phyloP scores from a whole-genome alignment of 2,797 vertebrate genomes.

The Mastacembelus armatus region DNA sequence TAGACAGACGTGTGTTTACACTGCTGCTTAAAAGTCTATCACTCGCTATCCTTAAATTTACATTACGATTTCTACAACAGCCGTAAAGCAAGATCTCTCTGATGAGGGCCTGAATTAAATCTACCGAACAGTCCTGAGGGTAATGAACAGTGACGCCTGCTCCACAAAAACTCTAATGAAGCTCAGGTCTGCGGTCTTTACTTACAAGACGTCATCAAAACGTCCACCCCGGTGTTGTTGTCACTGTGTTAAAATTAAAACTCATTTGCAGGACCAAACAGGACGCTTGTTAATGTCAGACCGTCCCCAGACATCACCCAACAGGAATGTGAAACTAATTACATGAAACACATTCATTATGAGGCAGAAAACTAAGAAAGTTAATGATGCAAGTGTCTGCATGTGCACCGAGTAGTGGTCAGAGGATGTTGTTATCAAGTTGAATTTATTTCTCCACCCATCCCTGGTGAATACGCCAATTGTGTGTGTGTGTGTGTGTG shows the following conservation, averaged over 20 bases:
- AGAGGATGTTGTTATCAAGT: slow-evolving; percentile 40
- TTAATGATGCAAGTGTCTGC: slow-evolving; percentile 4
- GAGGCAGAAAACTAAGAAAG: slow-evolving; percentile 53
- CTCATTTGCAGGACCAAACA: slow-evolving; percentile 40
- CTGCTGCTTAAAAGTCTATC: slow-evolving; percentile 42
- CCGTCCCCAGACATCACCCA: slow-evolving; percentile 32
- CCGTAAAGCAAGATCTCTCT: slow-evolving; percentile 56
- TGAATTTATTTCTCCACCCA: slow-evolving; percentile 43
- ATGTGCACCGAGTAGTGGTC: slow-evolving; percentile 25
- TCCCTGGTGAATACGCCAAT: slow-evolving; percentile 50
- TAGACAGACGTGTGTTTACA: slow-evolving; percentile 48
- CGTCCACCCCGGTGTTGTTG: slow-evolving; percentile 6
- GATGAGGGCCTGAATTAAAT: slow-evolving; percentile 65
- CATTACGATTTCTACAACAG: slow-evolving; percentile 50
- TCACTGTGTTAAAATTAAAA: slow-evolving; percentile 40
- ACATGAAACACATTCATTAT: slow-evolving; percentile 53
- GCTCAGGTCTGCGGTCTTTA: slow-evolving; percentile 50
- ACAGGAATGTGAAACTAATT: slow-evolving; percentile 59
- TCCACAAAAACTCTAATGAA: slow-evolving; percentile 51
- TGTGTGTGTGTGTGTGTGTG: slow-evolving; percentile 7
- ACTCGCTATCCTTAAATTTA: slow-evolving; percentile 58
- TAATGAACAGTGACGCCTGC: slow-evolving; percentile 60
- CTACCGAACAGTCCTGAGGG: slow-evolving; percentile 56
- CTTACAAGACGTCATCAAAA: slow-evolving; percentile 39
- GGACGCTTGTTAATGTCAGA: slow-evolving; percentile 60